phyloP scores from a whole-genome alignment of 1,140 invertebrate genomes.

The Drosophila erecta region DNA sequence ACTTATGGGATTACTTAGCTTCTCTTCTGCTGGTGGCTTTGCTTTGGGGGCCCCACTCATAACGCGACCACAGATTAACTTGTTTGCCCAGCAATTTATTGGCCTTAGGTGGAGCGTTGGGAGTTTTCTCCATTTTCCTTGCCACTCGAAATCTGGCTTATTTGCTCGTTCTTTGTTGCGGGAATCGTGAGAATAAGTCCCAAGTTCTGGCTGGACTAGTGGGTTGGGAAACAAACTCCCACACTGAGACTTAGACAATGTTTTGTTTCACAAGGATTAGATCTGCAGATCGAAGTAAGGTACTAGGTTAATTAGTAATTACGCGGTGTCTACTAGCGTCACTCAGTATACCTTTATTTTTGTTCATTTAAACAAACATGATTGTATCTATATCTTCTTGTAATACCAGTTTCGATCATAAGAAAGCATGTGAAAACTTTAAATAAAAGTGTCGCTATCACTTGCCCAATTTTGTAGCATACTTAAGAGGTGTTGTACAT shows the following conservation, averaged over 20 bases:
- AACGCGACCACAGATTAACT: constrained; percentile 55
- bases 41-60: constrained; percentile 39
- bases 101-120: constrained; percentile 17
- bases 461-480: not conserved
- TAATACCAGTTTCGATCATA: too few relatives aligned
- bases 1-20: constrained; percentile 64
- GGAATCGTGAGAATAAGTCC: constrained; percentile 34
- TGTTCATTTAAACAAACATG: too few relatives aligned
- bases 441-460: too few relatives aligned
- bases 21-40: constrained; percentile 14
- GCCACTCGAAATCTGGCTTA: constrained; percentile 38
- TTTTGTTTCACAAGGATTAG: too few relatives aligned
- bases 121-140: constrained; percentile 19
- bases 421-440: too few relatives aligned
- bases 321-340: too few relatives aligned
- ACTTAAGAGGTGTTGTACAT: not conserved
- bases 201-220: not conserved
- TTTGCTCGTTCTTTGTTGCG: constrained; percentile 36
- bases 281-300: too few relatives aligned
- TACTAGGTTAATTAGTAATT: too few relatives aligned
- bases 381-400: too few relatives aligned
- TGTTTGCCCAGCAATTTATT: constrained; percentile 62
- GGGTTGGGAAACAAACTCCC: not conserved
- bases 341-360: too few relatives aligned
- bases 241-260: too few relatives aligned